phyloP scores from a whole-genome alignment of 2,888 invertebrate species.

The Thysanoteuthis rhombus region DNA sequence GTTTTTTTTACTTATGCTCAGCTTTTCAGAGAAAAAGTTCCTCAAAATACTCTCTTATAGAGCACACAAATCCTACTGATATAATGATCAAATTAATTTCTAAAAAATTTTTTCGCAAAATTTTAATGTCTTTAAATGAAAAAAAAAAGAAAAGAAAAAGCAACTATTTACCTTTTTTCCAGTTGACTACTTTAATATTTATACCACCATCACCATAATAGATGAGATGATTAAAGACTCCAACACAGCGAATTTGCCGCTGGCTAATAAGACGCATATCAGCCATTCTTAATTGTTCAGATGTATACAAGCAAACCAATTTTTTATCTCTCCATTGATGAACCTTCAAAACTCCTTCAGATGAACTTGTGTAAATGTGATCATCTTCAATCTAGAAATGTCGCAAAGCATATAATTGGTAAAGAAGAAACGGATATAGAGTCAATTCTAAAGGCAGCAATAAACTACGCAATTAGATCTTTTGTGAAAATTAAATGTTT shows the following conservation, averaged over 20 bases:
- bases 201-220: slow-evolving; percentile 62
- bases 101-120: too few species aligned
- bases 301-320: slow-evolving; percentile 54
- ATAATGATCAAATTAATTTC: too few species aligned
- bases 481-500: too few species aligned
- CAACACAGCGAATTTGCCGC: slow-evolving; percentile 50
- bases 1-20: too few species aligned
- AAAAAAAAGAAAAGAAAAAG: neutral
- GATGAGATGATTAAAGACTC: slow-evolving; percentile 42
- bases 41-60: too few species aligned
- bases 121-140: neutral
- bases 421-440: slow-evolving; percentile 33
- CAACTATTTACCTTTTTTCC: slow-evolving; percentile 57
- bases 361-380: slow-evolving; percentile 44
- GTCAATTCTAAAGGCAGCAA: neutral
- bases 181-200: slow-evolving; percentile 59
- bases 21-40: too few species aligned
- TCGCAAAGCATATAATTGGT: slow-evolving; percentile 20
- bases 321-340: slow-evolving; percentile 48
- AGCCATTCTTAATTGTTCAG: slow-evolving; percentile 50
- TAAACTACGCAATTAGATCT: neutral
- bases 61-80: too few species aligned
- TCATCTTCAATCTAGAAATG: slow-evolving; percentile 46
- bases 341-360: slow-evolving; percentile 57
- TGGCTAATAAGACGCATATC: slow-evolving; percentile 41